Base-by-base conservation (phyloP, 2,113 vertebrate species). In the Pachycephala philippinensis region DNA sequence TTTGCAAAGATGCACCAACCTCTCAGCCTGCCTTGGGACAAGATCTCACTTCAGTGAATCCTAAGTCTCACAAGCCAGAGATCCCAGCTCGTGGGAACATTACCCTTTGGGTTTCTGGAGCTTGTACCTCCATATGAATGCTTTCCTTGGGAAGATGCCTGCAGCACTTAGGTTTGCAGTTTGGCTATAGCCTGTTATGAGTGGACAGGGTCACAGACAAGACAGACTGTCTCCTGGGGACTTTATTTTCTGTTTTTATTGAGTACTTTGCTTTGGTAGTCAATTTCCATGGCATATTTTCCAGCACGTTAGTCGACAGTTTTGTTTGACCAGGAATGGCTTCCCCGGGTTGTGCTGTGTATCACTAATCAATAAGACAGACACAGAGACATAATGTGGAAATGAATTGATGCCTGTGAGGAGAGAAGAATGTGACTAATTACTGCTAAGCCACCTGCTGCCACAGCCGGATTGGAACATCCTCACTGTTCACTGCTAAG, bases 111-210 rank as follows among this genome's bases (percentile, higher is more conserved):
- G 18, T 72, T 80, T 42, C 66, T 10, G 13, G 17, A 64, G 14
- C 11, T 49, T 1, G 0, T 52, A 35, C 30, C 6, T 50, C 20
- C 9, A 12, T 20, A 2, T 20, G 35, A 60, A 63, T 0, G 0
- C 14, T 60, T 66, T 75, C 20, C 39, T 59, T 37, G 47, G 28
- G 19, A 71, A 86, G n/a, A 45, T 39, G 10, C 10, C 56, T 21
- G 13, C n/a, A 50, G 37, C 31, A 20, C 26, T 9, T 27, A 17
- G 30, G 49, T 72, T 52, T 84, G 53, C 64, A 66, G 81, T 37
- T 87, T 52, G 44, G 27, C 45, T 56, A 12, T 23, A 75, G 28
- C 13, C 21, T 1, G 0, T 74, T 66, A 54, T 2, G 60, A 74
- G 23, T 6, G 8, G 60, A 79, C 24, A 37, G 52, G 10, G 28